A percentile compares a stretch with the other conserved stretches of the same genome.
These are phyloP conservation scores for Sylvia atricapilla DNA, from an alignment of 2,113 vertebrate species.

Conservation along the genomic window DNA sequence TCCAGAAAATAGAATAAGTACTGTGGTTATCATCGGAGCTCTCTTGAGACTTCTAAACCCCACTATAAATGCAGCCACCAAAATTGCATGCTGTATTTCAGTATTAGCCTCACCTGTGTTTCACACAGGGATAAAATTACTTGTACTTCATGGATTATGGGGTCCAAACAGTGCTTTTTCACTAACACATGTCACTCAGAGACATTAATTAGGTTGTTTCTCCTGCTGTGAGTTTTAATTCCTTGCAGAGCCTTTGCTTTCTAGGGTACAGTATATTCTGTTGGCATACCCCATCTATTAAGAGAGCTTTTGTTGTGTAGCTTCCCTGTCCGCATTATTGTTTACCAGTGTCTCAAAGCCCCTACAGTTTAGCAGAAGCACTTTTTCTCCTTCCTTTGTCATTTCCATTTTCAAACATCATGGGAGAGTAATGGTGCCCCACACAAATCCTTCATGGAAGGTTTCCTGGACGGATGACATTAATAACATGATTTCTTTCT, in stretches of 20 bases:
- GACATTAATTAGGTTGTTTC: neutral
- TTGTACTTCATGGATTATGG: neutral
- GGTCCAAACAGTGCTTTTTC: neutral
- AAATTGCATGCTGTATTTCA: neutral
- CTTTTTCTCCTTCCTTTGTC: neutral
- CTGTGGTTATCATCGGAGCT: neutral
- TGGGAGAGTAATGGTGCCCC: neutral
- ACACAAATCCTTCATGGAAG: neutral
- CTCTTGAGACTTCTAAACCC: constrained; percentile 11
- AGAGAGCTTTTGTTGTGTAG: neutral
- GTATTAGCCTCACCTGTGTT: neutral
- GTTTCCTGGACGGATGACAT: neutral
- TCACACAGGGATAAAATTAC: constrained; percentile 37
- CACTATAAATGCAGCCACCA: neutral
- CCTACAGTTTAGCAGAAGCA: neutral
- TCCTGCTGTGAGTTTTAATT: neutral
- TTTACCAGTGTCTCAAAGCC: neutral
- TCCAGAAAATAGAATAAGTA: constrained; percentile 25
- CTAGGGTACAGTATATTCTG: neutral
- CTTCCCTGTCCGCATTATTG: neutral
- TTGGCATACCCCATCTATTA: neutral
- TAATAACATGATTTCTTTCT: neutral
- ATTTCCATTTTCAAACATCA: neutral
- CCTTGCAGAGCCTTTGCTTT: neutral
- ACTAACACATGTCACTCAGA: neutral